Evolutionary conservation across 2,113 vertebrate genomes (phyloP).

Genomic region (Oriolus oriolus): DNA sequence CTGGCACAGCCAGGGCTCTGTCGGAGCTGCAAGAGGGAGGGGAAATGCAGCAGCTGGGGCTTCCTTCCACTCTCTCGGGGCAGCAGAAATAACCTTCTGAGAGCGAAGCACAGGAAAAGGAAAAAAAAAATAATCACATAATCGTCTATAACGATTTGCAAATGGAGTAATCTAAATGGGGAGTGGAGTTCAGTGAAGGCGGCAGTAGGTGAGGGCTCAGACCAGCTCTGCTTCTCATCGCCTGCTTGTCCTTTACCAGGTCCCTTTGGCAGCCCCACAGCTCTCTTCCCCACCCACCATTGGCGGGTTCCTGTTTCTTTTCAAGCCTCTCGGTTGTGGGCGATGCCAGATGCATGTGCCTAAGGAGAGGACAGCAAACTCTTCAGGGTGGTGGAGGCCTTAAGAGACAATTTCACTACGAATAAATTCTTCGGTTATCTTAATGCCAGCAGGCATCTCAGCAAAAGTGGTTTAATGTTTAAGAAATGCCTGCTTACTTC

Average conservation of each 20-base stretch:
- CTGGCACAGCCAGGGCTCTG: background rate
- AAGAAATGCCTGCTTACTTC: background rate
- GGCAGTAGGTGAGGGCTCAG: background rate
- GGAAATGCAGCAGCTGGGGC: background rate
- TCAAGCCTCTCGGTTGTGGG: background rate
- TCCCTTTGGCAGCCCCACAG: background rate
- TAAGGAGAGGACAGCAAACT: background rate
- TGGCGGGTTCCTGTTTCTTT: background rate
- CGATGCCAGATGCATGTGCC: background rate
- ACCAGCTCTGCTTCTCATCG: background rate
- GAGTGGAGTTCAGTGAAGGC: background rate
- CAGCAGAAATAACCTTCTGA: background rate
- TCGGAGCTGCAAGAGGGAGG: background rate
- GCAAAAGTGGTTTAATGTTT: background rate
- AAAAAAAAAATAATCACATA: background rate
- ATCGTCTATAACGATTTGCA: background rate
- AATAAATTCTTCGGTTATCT: background rate
- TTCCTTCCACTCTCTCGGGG: background rate
- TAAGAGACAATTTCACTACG: background rate
- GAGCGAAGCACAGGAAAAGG: background rate
- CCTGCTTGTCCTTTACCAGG: background rate
- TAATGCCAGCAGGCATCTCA: background rate
- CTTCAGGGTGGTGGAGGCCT: background rate
- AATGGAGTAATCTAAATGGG: background rate
- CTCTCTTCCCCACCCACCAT: background rate